These are phyloP conservation scores for Lepidocolaptes lacrymiger DNA, from an alignment of 2,797 vertebrate species.

Conservation along the genomic window DNA sequence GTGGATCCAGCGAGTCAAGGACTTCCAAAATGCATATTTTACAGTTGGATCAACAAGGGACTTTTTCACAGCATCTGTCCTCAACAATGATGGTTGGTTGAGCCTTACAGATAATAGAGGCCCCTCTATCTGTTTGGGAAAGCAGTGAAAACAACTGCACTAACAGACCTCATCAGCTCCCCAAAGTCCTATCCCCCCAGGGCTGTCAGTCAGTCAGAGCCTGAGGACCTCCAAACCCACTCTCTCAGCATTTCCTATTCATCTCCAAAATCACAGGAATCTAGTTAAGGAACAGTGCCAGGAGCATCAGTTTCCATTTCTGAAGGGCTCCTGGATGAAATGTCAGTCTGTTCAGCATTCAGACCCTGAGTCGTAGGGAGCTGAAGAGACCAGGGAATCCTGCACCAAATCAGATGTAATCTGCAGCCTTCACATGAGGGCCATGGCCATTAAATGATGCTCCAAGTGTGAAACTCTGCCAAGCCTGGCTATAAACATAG, in stretches of 20 bases:
- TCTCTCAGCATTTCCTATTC: neutral
- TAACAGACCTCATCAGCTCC: neutral
- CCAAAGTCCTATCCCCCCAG: neutral
- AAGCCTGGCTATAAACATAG: neutral
- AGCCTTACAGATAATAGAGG: neutral
- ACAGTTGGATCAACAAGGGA: neutral
- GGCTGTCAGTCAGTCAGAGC: neutral
- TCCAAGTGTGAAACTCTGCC: neutral
- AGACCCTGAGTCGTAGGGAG: neutral
- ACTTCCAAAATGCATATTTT: rapidly evolving
- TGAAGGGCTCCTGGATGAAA: slow-evolving; percentile 1
- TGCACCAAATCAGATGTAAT: neutral
- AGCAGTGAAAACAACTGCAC: neutral
- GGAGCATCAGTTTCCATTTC: neutral
- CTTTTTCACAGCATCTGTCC: neutral
- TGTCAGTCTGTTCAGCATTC: neutral
- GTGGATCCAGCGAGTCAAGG: neutral
- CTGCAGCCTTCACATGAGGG: neutral
- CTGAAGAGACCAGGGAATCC: neutral
- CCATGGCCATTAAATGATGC: neutral
- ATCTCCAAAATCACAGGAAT: neutral
- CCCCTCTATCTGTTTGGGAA: neutral
- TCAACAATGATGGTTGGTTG: neutral
- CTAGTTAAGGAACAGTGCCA: neutral
- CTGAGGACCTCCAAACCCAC: neutral